A percentile compares a stretch with the other conserved stretches of the same genome.
phyloP scores from a whole-genome alignment of 1,140 invertebrate species.

The Penaeus vannamei region DNA sequence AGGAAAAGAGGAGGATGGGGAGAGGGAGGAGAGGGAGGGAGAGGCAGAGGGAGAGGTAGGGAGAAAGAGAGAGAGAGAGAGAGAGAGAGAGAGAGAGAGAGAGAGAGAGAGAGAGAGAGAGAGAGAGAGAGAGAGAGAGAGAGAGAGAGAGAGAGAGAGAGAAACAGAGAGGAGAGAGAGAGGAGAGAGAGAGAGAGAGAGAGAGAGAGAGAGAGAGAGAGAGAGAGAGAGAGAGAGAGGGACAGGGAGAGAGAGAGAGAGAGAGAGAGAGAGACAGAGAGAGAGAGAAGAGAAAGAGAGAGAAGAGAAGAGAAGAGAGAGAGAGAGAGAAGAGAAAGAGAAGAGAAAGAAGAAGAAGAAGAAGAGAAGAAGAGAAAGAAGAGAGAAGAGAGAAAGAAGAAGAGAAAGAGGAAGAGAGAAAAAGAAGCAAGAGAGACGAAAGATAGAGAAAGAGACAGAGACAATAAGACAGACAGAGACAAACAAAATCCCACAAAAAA shows the following conservation, averaged over 20 bases:
- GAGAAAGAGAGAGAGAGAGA: not conserved
- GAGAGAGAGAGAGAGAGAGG: not conserved
- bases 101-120: not conserved
- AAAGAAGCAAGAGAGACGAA: not conserved
- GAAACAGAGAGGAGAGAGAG: too few species aligned
- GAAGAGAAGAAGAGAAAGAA: slow-evolving; percentile 32
- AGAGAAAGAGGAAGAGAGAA: not conserved
- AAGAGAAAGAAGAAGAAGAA: not conserved
- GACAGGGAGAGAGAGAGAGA: too few species aligned
- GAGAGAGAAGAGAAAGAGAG: too few species aligned
- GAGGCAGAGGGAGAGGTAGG: not conserved
- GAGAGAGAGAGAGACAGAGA: too few species aligned
- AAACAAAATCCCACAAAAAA: not conserved
- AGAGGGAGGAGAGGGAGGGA: not conserved
- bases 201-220: not conserved
- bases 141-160: too few species aligned
- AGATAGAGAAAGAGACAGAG: slow-evolving; percentile 38
- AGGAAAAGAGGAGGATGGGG: not conserved
- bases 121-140: not conserved
- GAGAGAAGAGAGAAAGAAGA: not conserved
- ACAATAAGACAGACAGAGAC: slow-evolving; percentile 16
- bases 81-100: slow-evolving; percentile 41
- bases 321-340: too few species aligned
- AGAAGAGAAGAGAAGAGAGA: too few species aligned
- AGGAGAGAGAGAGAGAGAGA: slow-evolving; percentile 35